These are phyloP conservation scores for Amblyornis subalaris DNA, from an alignment of 2,113 vertebrate species.

Conservation along the genomic window DNA sequence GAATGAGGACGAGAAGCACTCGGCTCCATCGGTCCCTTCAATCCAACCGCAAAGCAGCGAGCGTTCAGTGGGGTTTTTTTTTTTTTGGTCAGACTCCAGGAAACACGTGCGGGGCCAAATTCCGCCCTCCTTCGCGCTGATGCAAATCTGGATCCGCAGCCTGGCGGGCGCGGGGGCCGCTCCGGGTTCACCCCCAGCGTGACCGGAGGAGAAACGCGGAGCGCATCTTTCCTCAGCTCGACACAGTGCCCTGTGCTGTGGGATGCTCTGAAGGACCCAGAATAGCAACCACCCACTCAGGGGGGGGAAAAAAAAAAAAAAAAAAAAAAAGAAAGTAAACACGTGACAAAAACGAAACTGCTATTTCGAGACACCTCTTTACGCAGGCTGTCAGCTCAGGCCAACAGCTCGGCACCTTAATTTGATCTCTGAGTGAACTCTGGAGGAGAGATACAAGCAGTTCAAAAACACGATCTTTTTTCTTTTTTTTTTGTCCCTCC, in stretches of 20 bases:
- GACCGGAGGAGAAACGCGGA: background rate
- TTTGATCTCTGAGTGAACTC: background rate
- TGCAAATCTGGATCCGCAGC: background rate
- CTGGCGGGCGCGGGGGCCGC: background rate
- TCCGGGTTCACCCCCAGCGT: background rate
- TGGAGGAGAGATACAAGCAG: background rate
- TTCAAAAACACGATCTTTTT: background rate
- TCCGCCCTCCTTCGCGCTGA: background rate
- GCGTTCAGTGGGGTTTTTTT: rapidly evolving
- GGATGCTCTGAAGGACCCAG: background rate
- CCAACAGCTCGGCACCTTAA: background rate
- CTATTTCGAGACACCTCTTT: slow-evolving; percentile 13
- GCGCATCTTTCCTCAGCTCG: background rate
- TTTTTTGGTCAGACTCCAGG: background rate
- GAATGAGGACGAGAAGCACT: background rate
- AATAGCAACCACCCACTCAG: slow-evolving; percentile 29
- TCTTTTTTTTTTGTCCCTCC: background rate
- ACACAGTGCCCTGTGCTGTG: background rate
- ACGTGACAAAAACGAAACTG: background rate
- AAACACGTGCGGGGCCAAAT: background rate
- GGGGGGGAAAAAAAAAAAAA: background rate
- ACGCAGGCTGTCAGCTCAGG: background rate
- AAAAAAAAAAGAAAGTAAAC: background rate
- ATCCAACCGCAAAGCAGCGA: background rate
- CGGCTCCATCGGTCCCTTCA: background rate